Base-by-base conservation (phyloP, 2,888 invertebrate genomes). In the Nymphalis polychloros region DNA sequence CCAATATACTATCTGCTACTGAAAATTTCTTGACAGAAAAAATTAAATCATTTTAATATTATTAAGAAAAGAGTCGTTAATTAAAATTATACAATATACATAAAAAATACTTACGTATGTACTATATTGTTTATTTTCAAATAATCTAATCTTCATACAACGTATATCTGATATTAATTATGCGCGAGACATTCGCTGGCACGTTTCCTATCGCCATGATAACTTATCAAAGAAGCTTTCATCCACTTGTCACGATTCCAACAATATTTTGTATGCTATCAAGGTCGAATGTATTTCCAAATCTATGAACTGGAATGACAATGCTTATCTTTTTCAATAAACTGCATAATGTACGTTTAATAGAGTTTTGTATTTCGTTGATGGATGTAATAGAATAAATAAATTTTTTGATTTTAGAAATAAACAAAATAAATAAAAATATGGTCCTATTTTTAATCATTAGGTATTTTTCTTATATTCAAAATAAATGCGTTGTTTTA, bases 201-300 rank as follows among this genome's bases (percentile, higher is more conserved):
- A 10, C 17, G 23, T 17, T 27, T 47, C 8, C 47, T 47, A 47
- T 47, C 20, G 1, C 47, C 20, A 8, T 20, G 59, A 59, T 59
- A 59, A 46, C 55, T 55, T 55, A 55, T 55, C 55, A n/a, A 13
- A 23, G 23, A 23, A 52, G 59, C 46, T 59, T 59, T 59, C 20
- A 47, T 59, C 46, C 47, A 59, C 59, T 59, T 46, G 20, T 47
- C 46, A 47, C 16, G 46, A 16, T 17, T 27, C 19, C 19, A n/a
- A 49, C 31, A 27, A 31, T 55, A 31, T 55, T 31, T 52, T 52
- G 13, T 23, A 52, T 52, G n/a, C 20, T 31, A n/a, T 35, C 55
- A 55, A 55, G 55, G 55, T 35, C 31, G n/a, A 55, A 20, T 17
- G n/a, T 55, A 55, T 6, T 8, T 49, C 49, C 13, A 52, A 52